Evolutionary conservation across 2,888 invertebrate genomes (phyloP).

Genomic region (Prosapia bicincta): DNA sequence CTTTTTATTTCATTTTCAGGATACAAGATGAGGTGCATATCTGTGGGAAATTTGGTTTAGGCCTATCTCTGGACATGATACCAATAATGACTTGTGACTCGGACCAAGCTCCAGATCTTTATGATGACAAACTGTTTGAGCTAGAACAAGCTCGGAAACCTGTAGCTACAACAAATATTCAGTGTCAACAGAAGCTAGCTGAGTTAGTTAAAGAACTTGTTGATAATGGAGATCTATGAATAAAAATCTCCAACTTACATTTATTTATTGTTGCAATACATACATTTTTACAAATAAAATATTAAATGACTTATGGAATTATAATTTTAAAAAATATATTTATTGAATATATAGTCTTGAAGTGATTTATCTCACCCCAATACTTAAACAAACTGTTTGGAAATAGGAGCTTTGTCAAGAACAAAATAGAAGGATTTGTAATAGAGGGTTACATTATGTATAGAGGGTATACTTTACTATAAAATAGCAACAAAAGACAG

Average conservation of each 20-base stretch:
- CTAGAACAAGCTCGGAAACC: constrained; percentile 45
- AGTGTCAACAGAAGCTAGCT: constrained; percentile 64
- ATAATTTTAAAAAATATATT: too few species aligned
- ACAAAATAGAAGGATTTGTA: too few species aligned
- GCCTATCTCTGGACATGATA: constrained; percentile 65
- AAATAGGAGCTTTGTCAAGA: too few species aligned
- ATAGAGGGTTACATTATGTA: too few species aligned
- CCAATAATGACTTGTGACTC: constrained; percentile 69
- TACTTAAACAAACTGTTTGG: too few species aligned
- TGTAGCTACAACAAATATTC: constrained; percentile 52
- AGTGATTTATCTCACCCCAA: too few species aligned
- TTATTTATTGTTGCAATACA: too few species aligned
- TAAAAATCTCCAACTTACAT: not conserved
- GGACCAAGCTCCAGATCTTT: constrained; percentile 67
- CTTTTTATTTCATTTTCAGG: constrained; percentile 48
- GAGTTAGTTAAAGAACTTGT: constrained; percentile 65
- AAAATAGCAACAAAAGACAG: too few species aligned
- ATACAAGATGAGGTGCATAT: constrained; percentile 62
- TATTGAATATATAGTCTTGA: too few species aligned
- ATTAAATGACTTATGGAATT: too few species aligned
- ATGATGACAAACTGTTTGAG: constrained; percentile 47
- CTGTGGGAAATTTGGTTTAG: constrained; percentile 63
- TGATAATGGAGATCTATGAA: constrained; percentile 49
- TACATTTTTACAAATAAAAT: too few species aligned
- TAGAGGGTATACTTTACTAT: too few species aligned